Base-by-base conservation (phyloP, 2,797 vertebrate species). In the Enteromius anoplus region DNA sequence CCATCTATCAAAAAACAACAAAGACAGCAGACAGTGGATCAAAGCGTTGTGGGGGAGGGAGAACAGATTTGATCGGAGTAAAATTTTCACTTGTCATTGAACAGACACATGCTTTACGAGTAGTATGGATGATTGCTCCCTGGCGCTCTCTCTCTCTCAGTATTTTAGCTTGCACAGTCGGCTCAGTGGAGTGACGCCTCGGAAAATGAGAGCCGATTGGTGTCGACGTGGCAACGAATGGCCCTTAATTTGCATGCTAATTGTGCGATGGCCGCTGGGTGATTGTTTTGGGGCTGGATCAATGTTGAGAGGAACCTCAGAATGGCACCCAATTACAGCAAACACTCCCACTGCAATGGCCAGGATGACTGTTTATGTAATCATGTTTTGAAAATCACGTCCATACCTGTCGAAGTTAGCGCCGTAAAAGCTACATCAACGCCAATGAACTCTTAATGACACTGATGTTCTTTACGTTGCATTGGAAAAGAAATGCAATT, bases 161-260 rank as follows among this genome's bases (percentile, higher is more conserved):
- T 76, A 40, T 79, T 45, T 70, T 23, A 51, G 49, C 34, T 51
- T 70, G 34, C 68, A 42, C 12, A 71, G 84, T 80, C 55, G 14
- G 37, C 73, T 58, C 53, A 42, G 17, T 68, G 64, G 86, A 90
- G 84, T 90, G 89, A 88, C 88, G 87, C 71, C 11, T 85, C 7
- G 42, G 80, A 86, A 90, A 90, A 90, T 85, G 86, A 90, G 84
- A 90, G 84, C 80, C 40, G 89, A 89, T 84, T 84, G 83, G 79
- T 77, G 78, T 85, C 73, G 76, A 73, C 81, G 84, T 85, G 84
- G 84, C 86, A 83, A 86, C 84, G 86, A 88, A 86, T 82, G 83
- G 88, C 64, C 81, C 80, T 80, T 88, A 88, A 90, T 90, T 89
- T 90, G 85, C 89, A 90, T 90, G 86, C 88, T 90, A 90, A 90